A percentile compares a stretch with the other conserved stretches of the same genome.
These are phyloP conservation scores for Tokudaia tokunoshimensis DNA, from an alignment of 2,797 vertebrate species.

Conservation along the genomic window DNA sequence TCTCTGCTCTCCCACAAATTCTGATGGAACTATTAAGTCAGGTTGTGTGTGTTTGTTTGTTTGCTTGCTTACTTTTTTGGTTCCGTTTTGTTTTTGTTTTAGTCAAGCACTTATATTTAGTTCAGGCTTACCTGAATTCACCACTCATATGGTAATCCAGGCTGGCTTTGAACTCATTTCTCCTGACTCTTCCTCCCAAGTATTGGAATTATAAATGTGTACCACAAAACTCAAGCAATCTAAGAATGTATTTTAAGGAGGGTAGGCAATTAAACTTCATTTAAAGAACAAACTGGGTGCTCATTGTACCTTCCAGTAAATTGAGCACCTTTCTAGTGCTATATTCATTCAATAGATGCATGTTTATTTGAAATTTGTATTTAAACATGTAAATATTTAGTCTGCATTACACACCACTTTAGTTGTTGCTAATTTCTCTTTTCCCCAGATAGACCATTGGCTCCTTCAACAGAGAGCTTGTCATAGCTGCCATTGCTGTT, in stretches of 20 bases:
- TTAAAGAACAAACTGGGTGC: not conserved
- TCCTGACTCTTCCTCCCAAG: not conserved
- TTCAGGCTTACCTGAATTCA: not conserved
- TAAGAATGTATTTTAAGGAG: not conserved
- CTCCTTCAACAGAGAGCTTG: not conserved
- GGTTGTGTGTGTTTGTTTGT: not conserved
- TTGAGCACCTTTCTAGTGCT: not conserved
- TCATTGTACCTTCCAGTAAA: not conserved
- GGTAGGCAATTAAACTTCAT: not conserved
- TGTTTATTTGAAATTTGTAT: not conserved
- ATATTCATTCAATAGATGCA: not conserved
- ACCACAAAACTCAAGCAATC: not conserved
- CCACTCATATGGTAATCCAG: not conserved
- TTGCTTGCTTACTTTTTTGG: not conserved
- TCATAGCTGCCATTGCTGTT: not conserved
- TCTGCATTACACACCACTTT: not conserved
- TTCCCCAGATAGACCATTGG: not conserved
- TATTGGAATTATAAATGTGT: not conserved
- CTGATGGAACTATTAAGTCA: not conserved
- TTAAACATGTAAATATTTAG: not conserved
- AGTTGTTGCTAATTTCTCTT: not conserved
- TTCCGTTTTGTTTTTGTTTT: not conserved
- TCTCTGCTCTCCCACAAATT: conserved; percentile 30
- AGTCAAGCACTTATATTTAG: not conserved
- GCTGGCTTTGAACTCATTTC: not conserved